Base-by-base conservation (phyloP, 1,140 invertebrate genomes). In the Drosophila cardini region DNA sequence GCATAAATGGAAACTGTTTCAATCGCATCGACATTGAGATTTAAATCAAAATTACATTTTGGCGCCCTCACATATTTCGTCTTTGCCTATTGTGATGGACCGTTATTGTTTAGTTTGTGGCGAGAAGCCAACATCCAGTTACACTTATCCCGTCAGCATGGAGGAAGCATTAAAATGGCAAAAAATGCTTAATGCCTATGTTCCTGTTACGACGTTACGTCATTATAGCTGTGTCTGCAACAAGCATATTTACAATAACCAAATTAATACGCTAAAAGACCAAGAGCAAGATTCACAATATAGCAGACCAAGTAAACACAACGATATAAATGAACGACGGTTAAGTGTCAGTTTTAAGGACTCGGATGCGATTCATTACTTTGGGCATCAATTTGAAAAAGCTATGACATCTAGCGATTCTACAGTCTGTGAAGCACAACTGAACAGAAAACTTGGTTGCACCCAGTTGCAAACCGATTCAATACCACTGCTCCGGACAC, bases 71-170 rank as follows among this genome's bases (percentile, higher is more conserved):
- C 32, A 61, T 45, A 69, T 78, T 80, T 67, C 30, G 72, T 60
- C 18, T 46, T 60, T 45, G 48, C 38, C 48, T 32, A 26, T 61
- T 36, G 42, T 55, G 30, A 86, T 86, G 83, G 50, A 42, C 16
- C 82, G 82, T 64, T 69, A 72, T 40, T 86, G 83, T 72, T 53
- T 86, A 48, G 53, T 87, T 46, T 86, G 83, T 70, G 83, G 83
- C 9, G 45, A 65, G 21, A 10, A 50, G 34, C 79, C 83, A 0
- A 55, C 9, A n/a, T 56, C 48, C 0, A 13, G 38, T 1, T 73
- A 40, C 32, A 46, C 74, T 9, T 73, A 65, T 32, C 84, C 83
- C 3, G 58, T 61, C 6, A 67, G 48, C n/a, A 52, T 57, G 18
- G 6, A 18, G 3, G 79, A 86, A 45, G 76, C 83, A 5, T 26